Base-by-base conservation (phyloP, 2,888 invertebrate species). In the Papilio elwesi region DNA sequence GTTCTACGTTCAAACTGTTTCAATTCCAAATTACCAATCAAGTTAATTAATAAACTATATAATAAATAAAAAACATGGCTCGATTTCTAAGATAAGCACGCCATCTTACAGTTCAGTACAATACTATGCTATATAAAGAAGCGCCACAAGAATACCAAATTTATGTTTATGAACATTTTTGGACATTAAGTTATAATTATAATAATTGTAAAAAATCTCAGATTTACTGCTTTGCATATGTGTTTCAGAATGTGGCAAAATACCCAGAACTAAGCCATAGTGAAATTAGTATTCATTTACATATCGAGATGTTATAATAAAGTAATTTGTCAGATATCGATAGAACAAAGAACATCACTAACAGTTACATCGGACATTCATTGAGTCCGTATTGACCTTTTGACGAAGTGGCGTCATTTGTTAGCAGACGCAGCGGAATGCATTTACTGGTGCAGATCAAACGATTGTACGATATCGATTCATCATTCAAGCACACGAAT, bases 371-470 rank as follows among this genome's bases (percentile, higher is more conserved):
- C 78, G 82, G 83, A 85, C 87, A 81, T 86, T 86, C 81, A 88
- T 87, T 82, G 83, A 76, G 77, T 78, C 77, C 71, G 78, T 83
- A 87, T 85, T 87, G 87, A 85, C 87, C 86, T 83, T 80, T 81
- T 87, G 89, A 91, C 84, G 81, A 83, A 90, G 87, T 84, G 82
- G 76, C 77, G 80, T 83, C 85, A 87, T 90, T 90, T 86, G 87
- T 89, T 84, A 86, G 77, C 62, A 76, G 76, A 76, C 76, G 78
- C 78, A 76, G 75, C 78, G 78, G 76, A 82, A 81, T 81, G 82
- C 83, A 82, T 76, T 79, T 71, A 64, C 70, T 49, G 66, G 63
- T 55, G 67, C 55, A 38, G 70, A 74, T 69, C 67, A 68, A 74
- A 43, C 70, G 70, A 67, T 70, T 70, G 74, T 38, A 64, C 55